Base-by-base conservation (phyloP, 2,113 vertebrate species). In the Percina caprodes region DNA sequence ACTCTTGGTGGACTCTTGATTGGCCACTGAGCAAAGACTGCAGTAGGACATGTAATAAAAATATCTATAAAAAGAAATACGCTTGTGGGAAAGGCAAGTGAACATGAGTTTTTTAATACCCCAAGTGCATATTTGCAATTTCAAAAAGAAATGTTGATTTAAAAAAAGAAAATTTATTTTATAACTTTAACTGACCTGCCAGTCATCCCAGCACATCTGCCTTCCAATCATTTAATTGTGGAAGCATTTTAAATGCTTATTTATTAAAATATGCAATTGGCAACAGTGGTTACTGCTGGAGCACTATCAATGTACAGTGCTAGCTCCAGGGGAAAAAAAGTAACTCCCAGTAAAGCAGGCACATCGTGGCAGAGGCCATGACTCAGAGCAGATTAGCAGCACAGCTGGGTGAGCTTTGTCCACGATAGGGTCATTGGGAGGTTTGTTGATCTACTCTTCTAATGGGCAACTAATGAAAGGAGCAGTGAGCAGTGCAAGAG, bases 371-470 rank as follows among this genome's bases (percentile, higher is more conserved):
- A 51, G 63, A 39, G 30, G 60, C 46, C 13, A 23, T 69, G 69
- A 80, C 56, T 84, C 67, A 54, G 59, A 55, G 70, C 58, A 52
- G 68, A 74, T 87, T 55, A 87, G 61, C 67, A 74, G 56, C 52
- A 61, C 81, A 73, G 79, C 73, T 83, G 85, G 48, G n/a, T 8
- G 62, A 80, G 39, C 48, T 74, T 49, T 35, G 58, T 62, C 76
- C 52, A 71, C 33, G 52, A 74, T 16, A 23, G n/a, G 67, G 48
- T 73, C 14, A 13, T n/a, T 18, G n/a, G 18, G 45, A 83, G 71
- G 66, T 84, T 66, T 66, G 75, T 15, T 67, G 46, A 59, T 69
- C 52, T 56, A 15, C n/a, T 66, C 62, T 21, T 62, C 56, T 59
- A 71, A 48, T 60, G 46, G 55, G 54, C 1, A 1, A 24, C 63